A percentile compares a stretch with the other conserved stretches of the same genome.
Evolutionary conservation across 2,888 invertebrate species (phyloP).

Genomic region (Marasmarcha lunaedactyla): DNA sequence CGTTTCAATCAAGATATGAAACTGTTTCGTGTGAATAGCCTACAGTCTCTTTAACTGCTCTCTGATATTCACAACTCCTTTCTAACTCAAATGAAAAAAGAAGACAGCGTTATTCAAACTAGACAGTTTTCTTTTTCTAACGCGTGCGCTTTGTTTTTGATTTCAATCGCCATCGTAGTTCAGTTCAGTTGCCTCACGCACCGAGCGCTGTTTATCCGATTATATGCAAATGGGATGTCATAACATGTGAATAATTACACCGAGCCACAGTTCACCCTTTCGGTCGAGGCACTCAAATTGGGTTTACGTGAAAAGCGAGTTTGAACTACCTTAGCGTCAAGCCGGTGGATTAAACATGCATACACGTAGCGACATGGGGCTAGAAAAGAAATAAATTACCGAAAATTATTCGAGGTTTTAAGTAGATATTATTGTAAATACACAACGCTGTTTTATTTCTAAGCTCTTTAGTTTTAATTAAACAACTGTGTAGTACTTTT

Average conservation of each 20-base stretch:
- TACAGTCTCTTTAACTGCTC: slow-evolving; percentile 28
- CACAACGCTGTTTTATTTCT: too few species aligned
- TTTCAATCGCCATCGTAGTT: neutral
- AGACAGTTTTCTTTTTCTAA: neutral
- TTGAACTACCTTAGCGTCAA: slow-evolving; percentile 20
- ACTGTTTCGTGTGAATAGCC: slow-evolving; percentile 64
- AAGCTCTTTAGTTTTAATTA: too few species aligned
- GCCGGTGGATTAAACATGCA: slow-evolving; percentile 7
- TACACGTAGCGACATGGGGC: slow-evolving; percentile 30
- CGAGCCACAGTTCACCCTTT: slow-evolving; percentile 63
- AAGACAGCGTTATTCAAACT: neutral
- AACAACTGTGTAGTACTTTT: too few species aligned
- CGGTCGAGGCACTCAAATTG: slow-evolving; percentile 58
- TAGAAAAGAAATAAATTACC: too few species aligned
- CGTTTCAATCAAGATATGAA: slow-evolving; percentile 57
- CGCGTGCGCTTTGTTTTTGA: neutral
- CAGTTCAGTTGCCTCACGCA: slow-evolving; percentile 54
- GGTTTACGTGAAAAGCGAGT: slow-evolving; percentile 64
- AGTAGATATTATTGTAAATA: too few species aligned
- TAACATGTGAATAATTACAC: slow-evolving; percentile 69
- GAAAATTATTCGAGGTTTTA: too few species aligned
- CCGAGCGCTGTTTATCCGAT: slow-evolving; percentile 53
- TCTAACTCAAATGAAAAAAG: neutral
- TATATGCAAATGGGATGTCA: slow-evolving; percentile 70
- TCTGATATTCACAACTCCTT: slow-evolving; percentile 4